Conservation (phyloP, 2,113 vertebrate genomes). For the Ascaphus truei region DNA sequence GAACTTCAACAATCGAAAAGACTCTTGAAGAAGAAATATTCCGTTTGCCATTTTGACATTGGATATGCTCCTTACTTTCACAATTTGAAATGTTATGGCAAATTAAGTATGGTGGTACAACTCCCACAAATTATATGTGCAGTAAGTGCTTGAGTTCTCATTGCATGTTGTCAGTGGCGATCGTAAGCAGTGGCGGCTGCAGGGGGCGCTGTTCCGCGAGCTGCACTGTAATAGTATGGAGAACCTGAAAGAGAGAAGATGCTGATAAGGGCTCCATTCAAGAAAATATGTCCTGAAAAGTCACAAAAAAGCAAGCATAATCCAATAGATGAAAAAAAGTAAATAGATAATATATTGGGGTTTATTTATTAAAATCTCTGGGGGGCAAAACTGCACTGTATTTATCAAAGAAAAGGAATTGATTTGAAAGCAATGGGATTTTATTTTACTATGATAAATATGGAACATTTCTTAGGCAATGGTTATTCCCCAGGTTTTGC, state of each 20-base stretch:
- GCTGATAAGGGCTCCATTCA: background rate
- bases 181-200: constrained; percentile 84
- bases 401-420: too few relatives aligned
- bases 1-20: constrained; percentile 34
- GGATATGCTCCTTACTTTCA: constrained; percentile 33
- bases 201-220: constrained; percentile 80
- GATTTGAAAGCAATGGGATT: too few relatives aligned
- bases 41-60: constrained; percentile 24
- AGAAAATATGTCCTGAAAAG: too few relatives aligned
- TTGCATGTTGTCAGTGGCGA: constrained; percentile 78
- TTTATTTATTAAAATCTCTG: too few relatives aligned
- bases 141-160: constrained; percentile 34
- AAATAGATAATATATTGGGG: too few relatives aligned
- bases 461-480: too few relatives aligned
- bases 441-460: too few relatives aligned
- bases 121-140: constrained; percentile 37
- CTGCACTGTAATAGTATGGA: constrained; percentile 94
- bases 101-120: constrained; percentile 18
- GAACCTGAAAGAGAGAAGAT: constrained; percentile 68
- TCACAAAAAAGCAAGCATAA: too few relatives aligned
- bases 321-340: too few relatives aligned
- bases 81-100: constrained; percentile 12
- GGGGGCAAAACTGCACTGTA: too few relatives aligned
- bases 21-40: constrained; percentile 40
- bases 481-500: too few relatives aligned